These are phyloP conservation scores for Prenolepis imparis DNA, from an alignment of 2,888 invertebrate species.

Conservation along the genomic window DNA sequence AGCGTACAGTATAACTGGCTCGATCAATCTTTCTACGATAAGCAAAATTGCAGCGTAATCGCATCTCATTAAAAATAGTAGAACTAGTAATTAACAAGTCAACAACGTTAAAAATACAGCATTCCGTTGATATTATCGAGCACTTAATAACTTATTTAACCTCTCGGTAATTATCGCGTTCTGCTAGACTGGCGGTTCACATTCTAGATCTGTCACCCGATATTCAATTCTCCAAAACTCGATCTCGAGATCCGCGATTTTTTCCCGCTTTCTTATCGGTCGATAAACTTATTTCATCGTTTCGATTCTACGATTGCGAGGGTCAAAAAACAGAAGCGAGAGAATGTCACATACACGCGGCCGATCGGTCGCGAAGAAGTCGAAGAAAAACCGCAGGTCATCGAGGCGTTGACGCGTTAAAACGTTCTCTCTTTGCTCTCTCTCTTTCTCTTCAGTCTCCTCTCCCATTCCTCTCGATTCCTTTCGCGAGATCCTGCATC, in stretches of 20 bases:
- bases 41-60: constrained; percentile 23
- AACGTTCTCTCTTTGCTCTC: constrained; percentile 57
- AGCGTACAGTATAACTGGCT: not conserved
- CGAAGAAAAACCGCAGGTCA: constrained; percentile 62
- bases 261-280: not conserved
- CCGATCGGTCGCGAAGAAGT: constrained; percentile 20
- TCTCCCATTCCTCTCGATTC: constrained; percentile 22
- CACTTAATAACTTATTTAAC: constrained; percentile 35
- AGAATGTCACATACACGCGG: constrained; percentile 29
- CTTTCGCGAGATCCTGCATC: not conserved
- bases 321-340: not conserved
- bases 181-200: constrained; percentile 26
- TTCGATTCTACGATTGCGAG: constrained; percentile 1
- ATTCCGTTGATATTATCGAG: constrained; percentile 15
- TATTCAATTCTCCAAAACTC: constrained; percentile 22
- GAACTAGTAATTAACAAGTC: constrained; percentile 42
- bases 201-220: constrained; percentile 17
- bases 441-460: constrained; percentile 35
- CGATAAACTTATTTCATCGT: constrained; percentile 10
- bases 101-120: constrained; percentile 9
- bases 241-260: constrained; percentile 16
- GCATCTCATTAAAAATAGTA: not conserved
- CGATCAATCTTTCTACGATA: constrained; percentile 24
- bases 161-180: constrained; percentile 13
- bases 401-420: constrained; percentile 75